Base-by-base conservation (phyloP, 64 coral and sea anemone species). In the Montipora foliosa region DNA sequence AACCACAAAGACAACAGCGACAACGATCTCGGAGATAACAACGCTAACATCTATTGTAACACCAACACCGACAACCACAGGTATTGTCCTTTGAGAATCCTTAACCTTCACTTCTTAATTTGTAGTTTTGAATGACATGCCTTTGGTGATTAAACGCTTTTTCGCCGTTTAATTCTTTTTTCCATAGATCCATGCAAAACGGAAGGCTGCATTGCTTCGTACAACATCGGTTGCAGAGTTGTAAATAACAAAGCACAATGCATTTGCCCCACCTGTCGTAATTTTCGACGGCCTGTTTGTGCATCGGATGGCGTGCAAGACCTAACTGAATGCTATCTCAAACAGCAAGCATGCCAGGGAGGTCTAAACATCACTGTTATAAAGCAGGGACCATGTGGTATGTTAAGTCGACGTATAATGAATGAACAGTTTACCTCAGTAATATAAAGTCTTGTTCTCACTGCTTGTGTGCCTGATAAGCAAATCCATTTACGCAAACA, bases 131-230 rank as follows among this genome's bases (percentile, higher is more conserved):
- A 37, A 37, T 37, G 37, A 37, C 37, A 37, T 37, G 37, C 0
- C n/a, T 21, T 12, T 62, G 20, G 11, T 60, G 37, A 20, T 16
- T 12, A 47, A 79, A 79, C 4, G 13, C 14, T 64, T 64, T 4
- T 64, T 64, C 19, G 1, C 4, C 49, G 19, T 5, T 47, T 8
- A 8, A 8, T 57, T 37, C 37, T 37, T 57, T 57, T 57, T 57
- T 11, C 53, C 52, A 7, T 47, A 94, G 93, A 94, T 84, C 87
- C 79, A 25, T 94, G 93, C n/a, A 9, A 78, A 19, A 76, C 81
- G 21, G 60, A 89, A 8, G 87, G 89, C 76, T 94, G 93, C 47
- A 82, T 79, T 16, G 71, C 81, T n/a, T 87, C 79, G 19, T 82
- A 88, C 6, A 89, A 94, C 21, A 68, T 82, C 4, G 87, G 88